Evolutionary conservation across 2,888 invertebrate species (phyloP).

Genomic region (Steinernema hermaphroditum): DNA sequence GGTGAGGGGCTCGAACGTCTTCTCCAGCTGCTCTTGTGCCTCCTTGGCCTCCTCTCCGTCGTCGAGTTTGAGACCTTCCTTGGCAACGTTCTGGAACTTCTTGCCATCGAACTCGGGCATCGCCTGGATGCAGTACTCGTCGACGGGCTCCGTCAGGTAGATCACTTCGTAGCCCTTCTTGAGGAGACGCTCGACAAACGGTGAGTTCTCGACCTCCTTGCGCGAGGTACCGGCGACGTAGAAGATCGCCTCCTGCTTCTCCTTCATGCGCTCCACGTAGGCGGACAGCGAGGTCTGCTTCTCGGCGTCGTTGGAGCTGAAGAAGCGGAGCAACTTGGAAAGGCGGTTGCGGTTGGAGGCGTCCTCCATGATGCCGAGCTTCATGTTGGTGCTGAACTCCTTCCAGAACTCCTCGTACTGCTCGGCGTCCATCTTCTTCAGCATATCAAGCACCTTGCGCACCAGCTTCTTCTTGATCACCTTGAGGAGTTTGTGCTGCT

Average conservation of each 20-base stretch:
- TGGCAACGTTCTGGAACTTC: constrained; percentile 99
- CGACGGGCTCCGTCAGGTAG: constrained; percentile 91
- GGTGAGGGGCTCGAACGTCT: constrained; percentile 83
- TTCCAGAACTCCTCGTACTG: constrained; percentile 95
- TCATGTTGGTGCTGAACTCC: constrained; percentile 96
- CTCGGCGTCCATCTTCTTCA: constrained; percentile 88
- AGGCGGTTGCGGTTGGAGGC: constrained; percentile 91
- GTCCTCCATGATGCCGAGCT: constrained; percentile 96
- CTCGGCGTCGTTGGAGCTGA: constrained; percentile 75
- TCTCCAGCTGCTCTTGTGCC: constrained; percentile 75
- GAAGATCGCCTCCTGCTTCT: constrained; percentile 89
- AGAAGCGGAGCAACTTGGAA: constrained; percentile 84
- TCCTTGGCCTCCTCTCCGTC: constrained; percentile 72
- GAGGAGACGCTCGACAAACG: constrained; percentile 90
- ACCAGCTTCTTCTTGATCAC: constrained; percentile 98
- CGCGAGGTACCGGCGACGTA: constrained; percentile 89
- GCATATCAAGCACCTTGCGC: constrained; percentile 78
- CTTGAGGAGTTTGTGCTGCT: constrained; percentile 96
- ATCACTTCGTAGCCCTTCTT: constrained; percentile 87
- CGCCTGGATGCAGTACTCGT: constrained; percentile 93
- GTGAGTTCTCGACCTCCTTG: constrained; percentile 82
- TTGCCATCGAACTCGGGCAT: constrained; percentile 97
- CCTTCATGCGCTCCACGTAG: constrained; percentile 92
- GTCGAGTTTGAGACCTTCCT: constrained; percentile 75
- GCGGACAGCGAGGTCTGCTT: constrained; percentile 79